A percentile compares a stretch with the other conserved stretches of the same genome.
Conservation (phyloP, 2,113 vertebrate genomes). For the Cygnus atratus region DNA sequence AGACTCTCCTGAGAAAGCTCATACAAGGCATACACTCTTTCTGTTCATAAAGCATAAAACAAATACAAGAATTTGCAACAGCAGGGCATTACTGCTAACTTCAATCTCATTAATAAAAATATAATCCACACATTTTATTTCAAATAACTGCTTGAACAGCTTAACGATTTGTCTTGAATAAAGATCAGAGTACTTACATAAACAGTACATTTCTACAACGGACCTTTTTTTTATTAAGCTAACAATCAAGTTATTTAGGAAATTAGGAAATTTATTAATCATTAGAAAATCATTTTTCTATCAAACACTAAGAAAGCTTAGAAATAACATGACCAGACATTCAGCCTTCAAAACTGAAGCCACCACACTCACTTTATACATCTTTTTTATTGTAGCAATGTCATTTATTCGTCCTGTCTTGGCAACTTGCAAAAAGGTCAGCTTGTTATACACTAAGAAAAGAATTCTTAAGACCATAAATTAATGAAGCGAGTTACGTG, state of each 20-base stretch:
- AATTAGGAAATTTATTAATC: background rate
- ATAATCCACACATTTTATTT: background rate
- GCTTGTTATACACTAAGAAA: background rate
- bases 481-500: background rate
- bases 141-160: background rate
- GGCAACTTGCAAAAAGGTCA: constrained; percentile 19
- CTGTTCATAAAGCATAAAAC: background rate
- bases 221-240: background rate
- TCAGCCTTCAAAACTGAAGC: background rate
- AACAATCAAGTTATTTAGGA: background rate
- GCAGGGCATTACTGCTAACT: background rate
- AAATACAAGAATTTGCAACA: background rate
- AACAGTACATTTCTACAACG: background rate
- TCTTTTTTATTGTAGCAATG: background rate
- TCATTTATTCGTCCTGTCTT: background rate
- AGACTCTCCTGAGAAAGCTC: background rate
- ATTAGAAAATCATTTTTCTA: background rate
- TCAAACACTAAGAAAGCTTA: background rate
- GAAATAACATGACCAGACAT: background rate
- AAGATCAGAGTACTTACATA: background rate
- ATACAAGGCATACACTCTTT: background rate
- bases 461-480: background rate
- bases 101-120: background rate
- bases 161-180: background rate
- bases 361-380: background rate